A percentile compares a stretch with the other conserved stretches of the same genome.
Conservation (phyloP, 2,888 invertebrate species). For the Ceramica pisi region DNA sequence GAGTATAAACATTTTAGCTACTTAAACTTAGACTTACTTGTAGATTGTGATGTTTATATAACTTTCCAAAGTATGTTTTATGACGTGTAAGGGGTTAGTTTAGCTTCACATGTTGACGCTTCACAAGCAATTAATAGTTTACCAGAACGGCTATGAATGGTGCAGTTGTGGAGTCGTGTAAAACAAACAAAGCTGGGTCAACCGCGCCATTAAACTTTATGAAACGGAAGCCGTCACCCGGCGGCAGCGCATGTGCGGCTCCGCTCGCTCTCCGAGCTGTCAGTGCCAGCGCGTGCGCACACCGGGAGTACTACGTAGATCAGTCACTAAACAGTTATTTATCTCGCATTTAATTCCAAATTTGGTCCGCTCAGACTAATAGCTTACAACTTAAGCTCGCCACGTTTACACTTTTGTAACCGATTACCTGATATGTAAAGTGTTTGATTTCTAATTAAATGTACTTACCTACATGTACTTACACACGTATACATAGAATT, state of each 20-base stretch:
- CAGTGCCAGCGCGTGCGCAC: slow-evolving; percentile 75
- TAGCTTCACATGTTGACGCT: slow-evolving; percentile 57
- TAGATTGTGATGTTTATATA: slow-evolving; percentile 7
- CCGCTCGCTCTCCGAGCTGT: slow-evolving; percentile 81
- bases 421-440: slow-evolving; percentile 24
- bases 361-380: slow-evolving; percentile 56
- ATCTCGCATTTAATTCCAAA: slow-evolving; percentile 60
- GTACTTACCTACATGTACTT: slow-evolving; percentile 18
- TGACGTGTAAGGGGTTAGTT: slow-evolving; percentile 42
- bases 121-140: slow-evolving; percentile 84
- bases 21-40: not conserved
- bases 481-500: slow-evolving; percentile 22
- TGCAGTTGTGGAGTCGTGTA: slow-evolving; percentile 84
- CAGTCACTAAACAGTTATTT: slow-evolving; percentile 61
- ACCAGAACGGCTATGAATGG: slow-evolving; percentile 84
- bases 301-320: slow-evolving; percentile 59
- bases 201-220: slow-evolving; percentile 89
- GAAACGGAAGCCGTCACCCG: slow-evolving; percentile 89
- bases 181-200: slow-evolving; percentile 90
- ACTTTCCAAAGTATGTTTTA: slow-evolving; percentile 32
- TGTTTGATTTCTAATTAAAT: slow-evolving; percentile 30
- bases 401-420: slow-evolving; percentile 21
- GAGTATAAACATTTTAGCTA: not conserved
- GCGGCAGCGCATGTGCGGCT: slow-evolving; percentile 77
- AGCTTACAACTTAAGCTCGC: slow-evolving; percentile 37